Base-by-base conservation (phyloP, 1,140 invertebrate genomes). In the Epicauta chinensis region DNA sequence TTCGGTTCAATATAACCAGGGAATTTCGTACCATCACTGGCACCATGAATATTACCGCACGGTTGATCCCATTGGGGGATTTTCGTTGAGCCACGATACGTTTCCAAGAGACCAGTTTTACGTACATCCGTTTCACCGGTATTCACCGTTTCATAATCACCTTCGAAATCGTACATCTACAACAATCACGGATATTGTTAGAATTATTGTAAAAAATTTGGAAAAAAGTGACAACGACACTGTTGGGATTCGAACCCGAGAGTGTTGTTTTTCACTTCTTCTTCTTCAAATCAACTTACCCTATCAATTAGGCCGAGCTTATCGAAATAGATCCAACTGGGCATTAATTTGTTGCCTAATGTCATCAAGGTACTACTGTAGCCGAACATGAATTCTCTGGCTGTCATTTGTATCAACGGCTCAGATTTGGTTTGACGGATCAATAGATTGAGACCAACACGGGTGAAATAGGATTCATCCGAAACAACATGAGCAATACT, bases 1-100 rank as follows among this genome's bases (percentile, higher is more conserved):
- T 88, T 82, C 10, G 74, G 77, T 16, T 77, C 55, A 1, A 91
- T 77, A 14, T 79, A 79, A 48, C 86, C 82, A 11, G 76, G 80
- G 64, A 91, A 92, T 66, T 91, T 91, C 4, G 84, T 82, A n/a
- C 88, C 89, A 67, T 93, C 91, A 2, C 87, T 91, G 0, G 87
- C 79, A n/a, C 80, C 79, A 42, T 82, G 77, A 11, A 93, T 81
- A 54, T 84, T 82, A 23, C 83, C 87, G 64, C 90, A 93, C 34
- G 80, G 78, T 31, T 79, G 82, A 0, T 80, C 65, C 89, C 89
- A 93, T 58, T 90, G 87, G 0, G 86, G 82, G 10, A 92, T 70
- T 49, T 81, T 76, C 2, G 77, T 76, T 7, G 78, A 72, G 0
- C 87, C 84, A 40, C 84, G 78, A 68, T 88, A 91, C 1, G 81